Base-by-base conservation (phyloP, 2,797 vertebrate species). In the Sebastes diploproa region DNA sequence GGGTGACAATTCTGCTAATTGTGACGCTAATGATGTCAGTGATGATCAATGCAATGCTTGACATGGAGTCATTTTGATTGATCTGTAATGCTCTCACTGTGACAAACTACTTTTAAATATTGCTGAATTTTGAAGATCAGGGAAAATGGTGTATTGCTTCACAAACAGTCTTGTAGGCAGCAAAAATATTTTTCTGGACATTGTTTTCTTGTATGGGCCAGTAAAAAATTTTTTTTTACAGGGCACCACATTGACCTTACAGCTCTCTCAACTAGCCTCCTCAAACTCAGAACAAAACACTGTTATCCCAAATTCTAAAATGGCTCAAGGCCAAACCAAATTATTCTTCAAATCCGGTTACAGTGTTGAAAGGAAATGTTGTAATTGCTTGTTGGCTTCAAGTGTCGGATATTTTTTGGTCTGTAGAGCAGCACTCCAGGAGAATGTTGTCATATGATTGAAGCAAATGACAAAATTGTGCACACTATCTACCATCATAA, bases 271-370 rank as follows among this genome's bases (percentile, higher is more conserved):
- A 69, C 23, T 38, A 7, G 42, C 29, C 25, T 78, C 27, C 62
- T 77, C 29, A 59, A 25, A 30, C 46, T 70, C 67, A 32, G 20
- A 38, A 67, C 23, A 74, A 52, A 75, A 75, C 55, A 11, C 11
- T 42, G 1, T 9, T 42, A 68, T 32, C 56, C 29, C 14, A 73
- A 80, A 74, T 50, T 30, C 9, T 30, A 38, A 68, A 85, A 74
- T 42, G 25, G 34, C 74, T 78, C 60, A 83, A 86, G 82, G 86
- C 75, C 70, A 74, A 68, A 88, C n/a, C 34, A 80, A 63, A 84
- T 75, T 20, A 81, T 67, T 77, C 29, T 74, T 58, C 16, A 64
- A 74, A 83, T 73, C n/a, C 56, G 30, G 32, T 68, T 65, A 75
- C 7, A 25, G 50, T 69, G 20, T 20, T 75, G 42, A 77, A 72